phyloP scores from a whole-genome alignment of 2,113 vertebrate genomes.

The Sinocyclocheilus rhinocerous region DNA sequence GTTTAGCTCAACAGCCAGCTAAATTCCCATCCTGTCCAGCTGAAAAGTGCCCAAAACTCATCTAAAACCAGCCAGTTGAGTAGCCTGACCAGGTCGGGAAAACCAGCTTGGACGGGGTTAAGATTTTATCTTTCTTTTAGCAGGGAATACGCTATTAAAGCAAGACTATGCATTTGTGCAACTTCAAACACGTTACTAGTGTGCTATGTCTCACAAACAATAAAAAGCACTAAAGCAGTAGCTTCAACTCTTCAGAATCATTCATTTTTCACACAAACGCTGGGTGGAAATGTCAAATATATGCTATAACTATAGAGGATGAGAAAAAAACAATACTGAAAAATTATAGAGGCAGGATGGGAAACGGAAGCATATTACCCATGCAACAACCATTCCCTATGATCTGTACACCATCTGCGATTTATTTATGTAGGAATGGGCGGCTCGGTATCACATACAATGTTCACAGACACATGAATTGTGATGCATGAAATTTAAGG shows the following conservation, averaged over 20 bases:
- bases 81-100: background rate
- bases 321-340: background rate
- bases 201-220: too few species aligned
- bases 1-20: too few species aligned
- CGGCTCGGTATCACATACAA: conserved; percentile 29
- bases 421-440: conserved; percentile 54
- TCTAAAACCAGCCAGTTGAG: background rate
- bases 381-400: conserved; percentile 3
- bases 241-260: too few species aligned
- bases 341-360: conserved; percentile 1
- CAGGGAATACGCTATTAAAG: background rate
- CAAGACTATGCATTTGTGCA: background rate
- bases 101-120: background rate
- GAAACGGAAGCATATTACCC: conserved; percentile 23
- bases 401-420: conserved; percentile 51
- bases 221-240: too few species aligned
- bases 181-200: background rate
- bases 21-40: too few species aligned
- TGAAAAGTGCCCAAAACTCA: background rate
- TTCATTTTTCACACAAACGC: too few species aligned
- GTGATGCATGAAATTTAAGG: conserved; percentile 56
- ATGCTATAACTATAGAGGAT: too few species aligned
- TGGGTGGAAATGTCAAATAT: too few species aligned
- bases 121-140: background rate
- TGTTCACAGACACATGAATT: conserved; percentile 55